These are phyloP conservation scores for Ennomos fuscantarius DNA, from an alignment of 2,888 invertebrate genomes.

Conservation along the genomic window DNA sequence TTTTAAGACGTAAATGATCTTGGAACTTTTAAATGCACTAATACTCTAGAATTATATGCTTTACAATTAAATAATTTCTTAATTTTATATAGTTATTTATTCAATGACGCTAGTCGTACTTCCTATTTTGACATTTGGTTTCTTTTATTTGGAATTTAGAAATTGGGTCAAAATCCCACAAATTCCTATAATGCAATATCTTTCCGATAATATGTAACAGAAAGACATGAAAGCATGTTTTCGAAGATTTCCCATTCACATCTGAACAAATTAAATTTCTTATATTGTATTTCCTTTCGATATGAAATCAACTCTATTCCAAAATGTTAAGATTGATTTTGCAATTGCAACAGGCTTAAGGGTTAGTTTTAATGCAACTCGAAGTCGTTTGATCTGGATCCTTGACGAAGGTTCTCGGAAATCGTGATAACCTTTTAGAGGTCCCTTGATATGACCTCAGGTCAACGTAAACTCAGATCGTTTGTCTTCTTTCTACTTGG, in stretches of 20 bases:
- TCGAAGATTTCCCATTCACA: conserved; percentile 11
- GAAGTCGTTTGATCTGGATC: conserved; percentile 28
- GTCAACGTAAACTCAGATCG: conserved; percentile 10
- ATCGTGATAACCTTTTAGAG: conserved; percentile 34
- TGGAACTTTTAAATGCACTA: no score
- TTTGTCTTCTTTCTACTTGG: conserved; percentile 20
- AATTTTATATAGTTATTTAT: no score
- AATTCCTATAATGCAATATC: conserved; percentile 6
- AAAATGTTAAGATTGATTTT: conserved; percentile 10
- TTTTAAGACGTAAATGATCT: no score
- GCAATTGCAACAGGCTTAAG: not conserved
- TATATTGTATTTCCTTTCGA: not conserved
- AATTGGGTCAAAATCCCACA: not conserved
- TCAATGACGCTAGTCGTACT: no score
- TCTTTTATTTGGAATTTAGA: not conserved
- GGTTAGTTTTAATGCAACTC: conserved; percentile 18
- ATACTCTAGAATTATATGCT: no score
- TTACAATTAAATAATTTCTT: no score
- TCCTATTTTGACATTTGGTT: no score
- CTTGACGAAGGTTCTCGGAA: conserved; percentile 34
- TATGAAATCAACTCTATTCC: conserved; percentile 1
- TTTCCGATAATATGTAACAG: not conserved
- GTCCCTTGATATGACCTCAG: conserved; percentile 30
- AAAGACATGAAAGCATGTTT: conserved; percentile 14
- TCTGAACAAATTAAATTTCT: conserved; percentile 11